Evolutionary conservation across 2,888 invertebrate species (phyloP), one percentile per base, ranked within the genome.

Genomic region (Drosophila meridionalis): DNA sequence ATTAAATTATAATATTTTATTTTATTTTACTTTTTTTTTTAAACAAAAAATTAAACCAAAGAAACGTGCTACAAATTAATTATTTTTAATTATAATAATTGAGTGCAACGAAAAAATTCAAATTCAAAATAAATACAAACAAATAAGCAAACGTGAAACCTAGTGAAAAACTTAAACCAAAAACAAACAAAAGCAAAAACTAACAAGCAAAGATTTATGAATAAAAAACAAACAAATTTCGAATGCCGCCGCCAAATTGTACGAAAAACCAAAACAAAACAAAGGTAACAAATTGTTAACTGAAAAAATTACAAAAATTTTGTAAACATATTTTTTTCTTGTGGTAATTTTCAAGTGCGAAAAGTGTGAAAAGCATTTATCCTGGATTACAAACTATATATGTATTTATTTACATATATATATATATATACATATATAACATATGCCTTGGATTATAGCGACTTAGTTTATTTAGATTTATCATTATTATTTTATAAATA

Each of bases 161-260:
- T 50, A 75, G 59, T 76, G 73, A 72, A 63, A 63, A 73, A 73
- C 72, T 63, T 40, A 65, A 53, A 60, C 59, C 36, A 52, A 61
- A 69, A 58, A 61, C 12, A 45, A 48, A 53, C 30, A 28, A 28
- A 8, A 52, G 34, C 4, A 61, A 47, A 43, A 52, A 56, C 52
- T 26, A 28, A 40, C 28, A 34, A 48, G 8, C 1, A 52, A 48
- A n/a, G 11, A 52, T 9, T 26, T 12, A 52, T 52, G 52, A 34
- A 52, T 52, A 12, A n/a, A 14, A 52, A 50, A 65, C 42, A 69
- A 36, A 53, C 68, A 59, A 64, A 66, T 38, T 86, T 72, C 83
- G 78, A 88, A 84, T 84, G 84, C 89, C 84, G 84, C 70, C 84
- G 84, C 89, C 78, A 79, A 83, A 87, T 73, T 87, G 60, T 81